Percentiles rank a stretch among this genome's conserved stretches.
These are phyloP conservation scores for Platynereis dumerilii DNA, from an alignment of 2,888 invertebrate genomes.

Conservation along the genomic window DNA sequence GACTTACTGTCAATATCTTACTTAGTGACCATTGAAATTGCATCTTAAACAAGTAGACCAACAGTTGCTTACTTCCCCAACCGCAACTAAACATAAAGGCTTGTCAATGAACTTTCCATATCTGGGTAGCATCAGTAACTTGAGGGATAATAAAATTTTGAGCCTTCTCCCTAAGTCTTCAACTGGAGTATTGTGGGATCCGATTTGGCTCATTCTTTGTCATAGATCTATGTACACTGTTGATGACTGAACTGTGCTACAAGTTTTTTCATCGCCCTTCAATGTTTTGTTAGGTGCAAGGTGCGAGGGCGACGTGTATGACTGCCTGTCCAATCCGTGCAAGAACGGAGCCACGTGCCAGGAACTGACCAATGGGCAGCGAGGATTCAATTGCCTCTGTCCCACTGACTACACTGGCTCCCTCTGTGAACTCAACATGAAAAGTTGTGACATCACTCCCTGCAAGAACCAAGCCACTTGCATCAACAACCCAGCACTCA, in stretches of 20 bases:
- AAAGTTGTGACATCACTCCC: slow-evolving; percentile 66
- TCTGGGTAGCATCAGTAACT: no score
- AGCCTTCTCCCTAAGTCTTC: no score
- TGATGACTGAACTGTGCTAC: no score
- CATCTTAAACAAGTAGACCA: background rate
- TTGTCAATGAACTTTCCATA: no score
- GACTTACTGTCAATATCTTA: background rate
- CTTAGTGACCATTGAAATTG: background rate
- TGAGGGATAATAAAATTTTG: no score
- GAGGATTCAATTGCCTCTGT: slow-evolving; percentile 68
- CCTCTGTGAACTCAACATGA: slow-evolving; percentile 80
- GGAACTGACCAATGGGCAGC: slow-evolving; percentile 80
- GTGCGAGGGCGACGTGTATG: slow-evolving; percentile 48
- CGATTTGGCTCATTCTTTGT: no score
- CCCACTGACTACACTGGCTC: slow-evolving; percentile 65
- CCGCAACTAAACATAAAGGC: no score
- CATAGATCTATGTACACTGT: no score
- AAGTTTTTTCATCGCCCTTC: no score
- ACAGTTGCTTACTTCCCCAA: no score
- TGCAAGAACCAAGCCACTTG: slow-evolving; percentile 91
- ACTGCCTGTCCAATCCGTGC: slow-evolving; percentile 72
- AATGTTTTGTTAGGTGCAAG: slow-evolving; percentile 40
- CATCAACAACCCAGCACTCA: slow-evolving; percentile 67
- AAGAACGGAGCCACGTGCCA: slow-evolving; percentile 84
- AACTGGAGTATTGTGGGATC: no score